A percentile compares a stretch with the other conserved stretches of the same genome.
Evolutionary conservation across 37 sponge, comb jelly and placozoan genomes (phyloP).

Genomic region (Ephydatia muelleri): DNA sequence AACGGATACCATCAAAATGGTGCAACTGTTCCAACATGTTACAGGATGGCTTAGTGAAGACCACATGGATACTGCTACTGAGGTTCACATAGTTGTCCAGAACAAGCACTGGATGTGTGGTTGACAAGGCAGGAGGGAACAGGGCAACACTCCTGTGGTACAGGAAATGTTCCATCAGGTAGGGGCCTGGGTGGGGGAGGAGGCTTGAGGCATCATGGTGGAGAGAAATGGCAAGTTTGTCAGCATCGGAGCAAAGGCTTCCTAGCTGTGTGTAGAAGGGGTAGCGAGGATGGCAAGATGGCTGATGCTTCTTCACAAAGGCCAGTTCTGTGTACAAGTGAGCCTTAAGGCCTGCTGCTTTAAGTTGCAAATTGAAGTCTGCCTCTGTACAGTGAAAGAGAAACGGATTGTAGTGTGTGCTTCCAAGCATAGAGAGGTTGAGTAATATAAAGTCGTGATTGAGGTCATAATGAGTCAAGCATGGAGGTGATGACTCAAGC

Average conservation of each 20-base stretch:
- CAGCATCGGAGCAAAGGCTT: constrained; percentile 28
- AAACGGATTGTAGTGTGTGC: constrained; percentile 49
- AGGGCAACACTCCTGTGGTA: constrained; percentile 44
- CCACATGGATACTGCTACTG: constrained; percentile 52
- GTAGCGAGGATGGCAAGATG: constrained; percentile 45
- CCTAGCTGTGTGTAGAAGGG: constrained; percentile 16
- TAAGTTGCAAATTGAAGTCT: constrained; percentile 69
- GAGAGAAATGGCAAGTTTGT: constrained; percentile 66
- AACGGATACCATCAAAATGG: constrained; percentile 21
- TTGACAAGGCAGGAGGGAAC: constrained; percentile 62
- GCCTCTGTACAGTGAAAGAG: constrained; percentile 56
- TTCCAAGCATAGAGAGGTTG: constrained; percentile 37
- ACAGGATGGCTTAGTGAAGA: constrained; percentile 35
- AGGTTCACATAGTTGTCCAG: constrained; percentile 81
- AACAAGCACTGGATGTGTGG: constrained; percentile 66
- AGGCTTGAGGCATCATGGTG: constrained; percentile 65
- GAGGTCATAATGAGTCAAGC: constrained; percentile 39
- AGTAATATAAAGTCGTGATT: constrained; percentile 69
- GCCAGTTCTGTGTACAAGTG: constrained; percentile 34
- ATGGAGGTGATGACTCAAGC: not conserved
- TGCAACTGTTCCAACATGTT: not conserved
- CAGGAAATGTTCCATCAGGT: constrained; percentile 77
- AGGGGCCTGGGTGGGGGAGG: constrained; percentile 75
- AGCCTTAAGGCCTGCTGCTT: constrained; percentile 22
- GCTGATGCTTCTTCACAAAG: constrained; percentile 65